Evolutionary conservation across 2,113 vertebrate genomes (phyloP).

Genomic region (Orthonyx spaldingii): DNA sequence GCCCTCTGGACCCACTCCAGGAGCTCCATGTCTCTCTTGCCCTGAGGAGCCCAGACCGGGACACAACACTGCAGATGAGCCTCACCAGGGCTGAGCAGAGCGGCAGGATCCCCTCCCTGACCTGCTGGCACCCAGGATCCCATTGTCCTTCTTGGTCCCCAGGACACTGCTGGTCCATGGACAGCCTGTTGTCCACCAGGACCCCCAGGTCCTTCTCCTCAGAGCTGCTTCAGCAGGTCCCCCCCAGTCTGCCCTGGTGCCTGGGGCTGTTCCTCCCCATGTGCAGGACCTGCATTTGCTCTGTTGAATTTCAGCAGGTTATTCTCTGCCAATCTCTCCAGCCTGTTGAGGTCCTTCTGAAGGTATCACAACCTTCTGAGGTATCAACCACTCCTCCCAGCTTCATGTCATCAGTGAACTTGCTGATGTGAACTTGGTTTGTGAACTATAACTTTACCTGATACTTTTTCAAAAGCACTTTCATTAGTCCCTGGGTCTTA

Average conservation of each 20-base stretch:
- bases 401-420: not conserved
- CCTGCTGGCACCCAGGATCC: not conserved
- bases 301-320: not conserved
- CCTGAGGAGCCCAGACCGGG: not conserved
- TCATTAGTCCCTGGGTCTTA: not conserved
- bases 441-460: not conserved
- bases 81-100: not conserved
- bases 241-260: not conserved
- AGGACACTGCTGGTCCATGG: not conserved
- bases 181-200: not conserved
- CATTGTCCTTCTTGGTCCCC: not conserved
- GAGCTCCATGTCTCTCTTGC: not conserved
- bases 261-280: not conserved
- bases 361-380: not conserved
- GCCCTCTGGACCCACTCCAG: not conserved
- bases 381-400: not conserved
- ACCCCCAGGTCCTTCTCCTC: not conserved
- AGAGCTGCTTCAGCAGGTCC: not conserved
- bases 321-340: not conserved
- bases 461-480: not conserved
- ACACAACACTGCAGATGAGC: not conserved
- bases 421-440: not conserved
- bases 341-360: rapidly evolving
- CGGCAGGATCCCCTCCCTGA: not conserved
- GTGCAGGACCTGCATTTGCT: not conserved